Evolutionary conservation across 2,797 vertebrate genomes (phyloP).

Genomic region (Liasis olivaceus): DNA sequence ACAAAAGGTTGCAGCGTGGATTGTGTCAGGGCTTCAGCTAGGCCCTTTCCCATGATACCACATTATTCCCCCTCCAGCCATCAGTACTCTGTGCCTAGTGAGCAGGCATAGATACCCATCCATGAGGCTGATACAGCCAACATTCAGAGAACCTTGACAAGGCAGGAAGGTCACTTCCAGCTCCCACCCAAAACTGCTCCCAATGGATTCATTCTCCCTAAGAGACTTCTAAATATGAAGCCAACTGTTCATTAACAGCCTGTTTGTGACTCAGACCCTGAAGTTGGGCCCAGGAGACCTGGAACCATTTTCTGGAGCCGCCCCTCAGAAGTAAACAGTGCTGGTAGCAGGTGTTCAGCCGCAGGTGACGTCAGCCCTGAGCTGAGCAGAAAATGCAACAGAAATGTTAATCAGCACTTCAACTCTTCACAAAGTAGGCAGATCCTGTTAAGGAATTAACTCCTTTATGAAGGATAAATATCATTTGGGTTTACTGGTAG

Average conservation of each 20-base stretch:
- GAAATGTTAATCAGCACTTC: no score
- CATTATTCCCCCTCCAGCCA: no score
- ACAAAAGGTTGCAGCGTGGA: no score
- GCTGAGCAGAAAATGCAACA: neutral
- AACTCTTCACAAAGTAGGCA: no score
- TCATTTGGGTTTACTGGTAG: neutral
- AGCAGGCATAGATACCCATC: neutral
- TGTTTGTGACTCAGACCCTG: rapidly evolving
- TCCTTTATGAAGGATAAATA: neutral
- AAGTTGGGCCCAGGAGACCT: neutral
- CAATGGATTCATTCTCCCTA: neutral
- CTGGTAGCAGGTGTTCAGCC: neutral
- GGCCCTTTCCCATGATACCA: no score
- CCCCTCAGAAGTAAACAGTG: rapidly evolving
- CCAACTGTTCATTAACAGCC: neutral
- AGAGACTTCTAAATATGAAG: rapidly evolving
- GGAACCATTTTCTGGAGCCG: rapidly evolving
- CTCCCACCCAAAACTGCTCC: neutral
- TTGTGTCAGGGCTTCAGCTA: no score
- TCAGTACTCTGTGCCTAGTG: no score
- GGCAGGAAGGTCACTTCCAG: neutral
- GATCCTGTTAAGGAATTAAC: neutral
- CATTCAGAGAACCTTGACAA: neutral
- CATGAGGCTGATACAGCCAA: neutral
- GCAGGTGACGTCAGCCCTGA: neutral